These are phyloP conservation scores for Solea senegalensis DNA, from an alignment of 2,113 vertebrate genomes.

Conservation along the genomic window DNA sequence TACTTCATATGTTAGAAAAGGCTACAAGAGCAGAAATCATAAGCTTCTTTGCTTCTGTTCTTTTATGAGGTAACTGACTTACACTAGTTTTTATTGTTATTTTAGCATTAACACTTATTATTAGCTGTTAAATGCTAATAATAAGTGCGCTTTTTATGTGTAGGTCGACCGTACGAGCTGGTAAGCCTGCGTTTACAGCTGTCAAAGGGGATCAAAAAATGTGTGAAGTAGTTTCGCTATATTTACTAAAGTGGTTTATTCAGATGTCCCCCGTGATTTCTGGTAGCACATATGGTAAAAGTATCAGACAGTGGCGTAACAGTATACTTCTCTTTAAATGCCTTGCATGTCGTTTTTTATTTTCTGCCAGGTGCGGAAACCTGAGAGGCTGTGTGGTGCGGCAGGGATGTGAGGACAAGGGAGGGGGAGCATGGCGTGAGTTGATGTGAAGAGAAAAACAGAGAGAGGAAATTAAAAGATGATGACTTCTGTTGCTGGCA, in stretches of 20 bases:
- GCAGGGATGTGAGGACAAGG: not conserved
- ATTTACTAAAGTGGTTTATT: slow-evolving; percentile 7
- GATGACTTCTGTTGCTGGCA: slow-evolving; percentile 7
- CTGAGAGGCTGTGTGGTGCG: slow-evolving; percentile 11
- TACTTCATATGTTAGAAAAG: slow-evolving; percentile 7
- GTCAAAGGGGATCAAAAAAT: too few species aligned
- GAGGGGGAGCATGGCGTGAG: slow-evolving; percentile 4
- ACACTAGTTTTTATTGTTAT: not conserved
- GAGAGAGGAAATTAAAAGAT: slow-evolving; percentile 15
- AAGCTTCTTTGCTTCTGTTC: slow-evolving; percentile 6
- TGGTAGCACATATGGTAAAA: not conserved
- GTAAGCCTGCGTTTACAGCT: not conserved
- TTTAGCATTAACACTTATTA: too few species aligned
- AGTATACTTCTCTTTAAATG: not conserved
- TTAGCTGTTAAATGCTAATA: not conserved
- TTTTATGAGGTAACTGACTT: slow-evolving; percentile 19
- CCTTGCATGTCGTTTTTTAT: slow-evolving; percentile 14
- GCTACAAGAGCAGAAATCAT: slow-evolving; percentile 25
- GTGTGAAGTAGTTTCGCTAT: not conserved
- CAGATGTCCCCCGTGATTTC: not conserved
- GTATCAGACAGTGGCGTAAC: slow-evolving; percentile 6
- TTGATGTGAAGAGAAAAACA: slow-evolving; percentile 4
- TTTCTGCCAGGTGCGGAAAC: slow-evolving; percentile 24
- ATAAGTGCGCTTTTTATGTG: slow-evolving; percentile 13
- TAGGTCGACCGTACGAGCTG: not conserved